phyloP scores from a whole-genome alignment of 2,797 vertebrate species.

The Chelmon rostratus region DNA sequence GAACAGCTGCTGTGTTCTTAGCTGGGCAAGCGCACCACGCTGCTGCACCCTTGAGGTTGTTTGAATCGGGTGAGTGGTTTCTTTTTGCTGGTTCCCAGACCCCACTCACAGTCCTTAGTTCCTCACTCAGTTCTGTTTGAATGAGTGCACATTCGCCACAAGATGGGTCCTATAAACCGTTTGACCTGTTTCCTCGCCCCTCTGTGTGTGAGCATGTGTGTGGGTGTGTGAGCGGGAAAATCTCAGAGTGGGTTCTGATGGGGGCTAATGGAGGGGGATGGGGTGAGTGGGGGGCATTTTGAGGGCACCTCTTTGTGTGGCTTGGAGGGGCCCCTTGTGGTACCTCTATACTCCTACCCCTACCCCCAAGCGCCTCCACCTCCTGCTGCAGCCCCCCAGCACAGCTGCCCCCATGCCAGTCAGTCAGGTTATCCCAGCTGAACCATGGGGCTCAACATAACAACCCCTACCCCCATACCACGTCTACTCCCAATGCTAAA shows the following conservation, averaged over 20 bases:
- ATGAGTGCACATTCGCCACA: conserved; percentile 82
- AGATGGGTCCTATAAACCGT: conserved; percentile 83
- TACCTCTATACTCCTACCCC: conserved; percentile 72
- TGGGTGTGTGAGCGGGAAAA: conserved; percentile 68
- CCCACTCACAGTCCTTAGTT: conserved; percentile 77
- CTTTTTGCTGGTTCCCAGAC: conserved; percentile 82
- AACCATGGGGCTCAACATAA: conserved; percentile 39
- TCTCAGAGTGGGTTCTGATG: conserved; percentile 69
- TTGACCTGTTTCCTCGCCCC: conserved; percentile 83
- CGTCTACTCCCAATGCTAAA: conserved; percentile 37
- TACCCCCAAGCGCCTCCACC: conserved; percentile 48
- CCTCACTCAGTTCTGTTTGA: conserved; percentile 81
- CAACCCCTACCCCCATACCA: conserved; percentile 36
- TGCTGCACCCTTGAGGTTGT: conserved; percentile 84
- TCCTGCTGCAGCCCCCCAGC: conserved; percentile 51
- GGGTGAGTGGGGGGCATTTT: conserved; percentile 72
- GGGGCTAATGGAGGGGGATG: conserved; percentile 57
- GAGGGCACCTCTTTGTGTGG: conserved; percentile 81
- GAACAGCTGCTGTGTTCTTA: conserved; percentile 84
- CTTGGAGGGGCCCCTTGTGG: conserved; percentile 74
- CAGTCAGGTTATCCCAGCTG: conserved; percentile 53
- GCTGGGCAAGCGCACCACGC: conserved; percentile 76
- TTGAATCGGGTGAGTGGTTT: conserved; percentile 84
- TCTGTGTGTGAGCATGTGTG: conserved; percentile 68
- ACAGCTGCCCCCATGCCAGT: conserved; percentile 77